A percentile compares a stretch with the other conserved stretches of the same genome.
These are phyloP conservation scores for Acrobasis consociella DNA, from an alignment of 2,888 invertebrate genomes.

Conservation along the genomic window DNA sequence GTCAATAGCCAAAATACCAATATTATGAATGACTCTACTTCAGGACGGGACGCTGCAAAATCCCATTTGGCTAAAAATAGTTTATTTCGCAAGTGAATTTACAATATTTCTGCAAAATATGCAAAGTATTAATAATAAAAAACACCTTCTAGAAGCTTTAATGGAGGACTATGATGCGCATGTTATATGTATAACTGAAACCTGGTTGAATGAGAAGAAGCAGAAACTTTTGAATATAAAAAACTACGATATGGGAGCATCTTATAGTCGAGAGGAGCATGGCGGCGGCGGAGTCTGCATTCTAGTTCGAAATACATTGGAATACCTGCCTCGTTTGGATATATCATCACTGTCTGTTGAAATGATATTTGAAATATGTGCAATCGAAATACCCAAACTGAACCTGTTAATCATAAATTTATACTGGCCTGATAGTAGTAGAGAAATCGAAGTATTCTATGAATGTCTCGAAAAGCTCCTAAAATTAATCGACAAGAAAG, in stretches of 20 bases:
- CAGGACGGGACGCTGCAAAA: not conserved
- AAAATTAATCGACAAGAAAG: constrained; percentile 25
- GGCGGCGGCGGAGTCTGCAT: constrained; percentile 33
- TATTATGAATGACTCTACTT: no score
- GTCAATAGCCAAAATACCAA: no score
- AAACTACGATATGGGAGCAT: constrained; percentile 23
- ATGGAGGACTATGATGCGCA: constrained; percentile 25
- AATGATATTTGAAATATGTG: constrained; percentile 32
- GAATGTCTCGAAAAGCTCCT: constrained; percentile 23
- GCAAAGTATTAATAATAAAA: constrained; percentile 29
- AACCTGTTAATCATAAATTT: constrained; percentile 30
- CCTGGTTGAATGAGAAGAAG: constrained; percentile 27
- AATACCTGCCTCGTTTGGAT: constrained; percentile 26
- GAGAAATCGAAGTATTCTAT: constrained; percentile 30
- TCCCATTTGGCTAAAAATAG: not conserved
- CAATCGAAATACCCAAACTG: constrained; percentile 24
- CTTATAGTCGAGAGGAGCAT: constrained; percentile 24
- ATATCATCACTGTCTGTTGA: constrained; percentile 30
- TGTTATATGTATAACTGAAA: constrained; percentile 28
- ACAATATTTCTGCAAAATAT: no score
- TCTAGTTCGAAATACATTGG: constrained; percentile 22
- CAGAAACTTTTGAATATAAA: constrained; percentile 21
- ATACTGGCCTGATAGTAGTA: constrained; percentile 32
- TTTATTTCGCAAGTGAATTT: constrained; percentile 25
- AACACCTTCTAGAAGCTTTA: constrained; percentile 25